Base-by-base conservation (phyloP, 1,140 invertebrate species). In the Olivierus martensii region DNA sequence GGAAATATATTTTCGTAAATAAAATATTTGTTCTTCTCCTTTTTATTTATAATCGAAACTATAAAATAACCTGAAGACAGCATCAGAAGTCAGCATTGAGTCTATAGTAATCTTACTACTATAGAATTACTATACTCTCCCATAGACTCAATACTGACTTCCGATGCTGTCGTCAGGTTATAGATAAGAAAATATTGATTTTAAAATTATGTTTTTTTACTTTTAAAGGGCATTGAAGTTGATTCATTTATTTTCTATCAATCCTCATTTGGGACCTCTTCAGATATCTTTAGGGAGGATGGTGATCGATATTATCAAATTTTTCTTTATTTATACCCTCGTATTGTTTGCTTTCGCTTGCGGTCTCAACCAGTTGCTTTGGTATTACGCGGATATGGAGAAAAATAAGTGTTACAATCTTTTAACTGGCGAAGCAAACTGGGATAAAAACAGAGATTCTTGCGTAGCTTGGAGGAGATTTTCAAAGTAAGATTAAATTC, bases 241-340 rank as follows among this genome's bases (percentile, higher is more conserved):
- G 61, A 92, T 99, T 62, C 96, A 97, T 75, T 97, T 99, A 69
- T 99, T 98, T 73, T 97, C 93, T 43, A 91, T 99, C 46, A 98
- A 97, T 75, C 93, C 93, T 19, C 90, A 97, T 73, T 73, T 98
- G 64, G 94, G 94, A 51, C 94, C 94, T 50, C 76, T 99, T 50
- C 94, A 99, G 75, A 94, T 99, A 46, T 96, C 91, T 4, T 75
- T 97, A 17, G 94, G 89, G 46, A 77, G 91, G 59, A 97, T 98
- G 93, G 88, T 97, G 50, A 84, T 94, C 75, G 93, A 98, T 68
- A 96, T 97, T 46, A 83, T 96, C 73, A 96, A 96, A 70, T 98
- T 97, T 71, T 89, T 91, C 68, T 89, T 94, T 62, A 77, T 98
- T 49, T 95, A 91, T 69, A 81, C 93, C 36, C 75, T 98, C 15